Percentiles rank a stretch among this genome's conserved stretches.
These are phyloP conservation scores for Barnardius zonarius DNA, from an alignment of 2,113 vertebrate genomes.

Conservation along the genomic window DNA sequence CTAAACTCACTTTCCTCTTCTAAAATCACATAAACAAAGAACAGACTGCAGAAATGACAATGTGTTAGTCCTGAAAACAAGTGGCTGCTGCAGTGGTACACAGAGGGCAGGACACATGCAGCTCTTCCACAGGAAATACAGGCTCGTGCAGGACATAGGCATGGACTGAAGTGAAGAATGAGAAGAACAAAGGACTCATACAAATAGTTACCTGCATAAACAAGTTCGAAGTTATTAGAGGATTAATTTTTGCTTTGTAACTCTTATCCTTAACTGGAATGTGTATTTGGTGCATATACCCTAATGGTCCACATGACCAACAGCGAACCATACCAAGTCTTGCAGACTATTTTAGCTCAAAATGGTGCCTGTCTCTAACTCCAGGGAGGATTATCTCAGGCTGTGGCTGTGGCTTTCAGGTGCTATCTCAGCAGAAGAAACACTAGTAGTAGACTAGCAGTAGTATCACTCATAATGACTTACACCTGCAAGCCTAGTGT, in stretches of 20 bases:
- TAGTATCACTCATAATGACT: background rate
- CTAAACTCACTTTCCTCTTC: background rate
- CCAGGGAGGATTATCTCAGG: background rate
- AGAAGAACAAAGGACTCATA: background rate
- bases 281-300: fast-evolving
- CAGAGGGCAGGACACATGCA: background rate
- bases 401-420: background rate
- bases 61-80: background rate
- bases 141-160: fast-evolving
- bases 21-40: background rate
- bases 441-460: too few relatives aligned
- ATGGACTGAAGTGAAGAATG: background rate
- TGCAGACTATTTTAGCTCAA: background rate
- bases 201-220: background rate
- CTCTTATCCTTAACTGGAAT: fast-evolving
- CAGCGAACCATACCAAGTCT: background rate
- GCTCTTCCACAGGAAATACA: background rate
- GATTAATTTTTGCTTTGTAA: background rate
- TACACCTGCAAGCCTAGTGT: background rate
- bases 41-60: background rate
- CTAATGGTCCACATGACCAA: fast-evolving
- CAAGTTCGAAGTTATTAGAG: background rate
- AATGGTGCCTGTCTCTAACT: background rate
- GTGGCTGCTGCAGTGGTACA: fast-evolving
- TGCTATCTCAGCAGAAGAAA: background rate